Base-by-base conservation (phyloP, 2,888 invertebrate genomes). In the Bimastos eiseni region DNA sequence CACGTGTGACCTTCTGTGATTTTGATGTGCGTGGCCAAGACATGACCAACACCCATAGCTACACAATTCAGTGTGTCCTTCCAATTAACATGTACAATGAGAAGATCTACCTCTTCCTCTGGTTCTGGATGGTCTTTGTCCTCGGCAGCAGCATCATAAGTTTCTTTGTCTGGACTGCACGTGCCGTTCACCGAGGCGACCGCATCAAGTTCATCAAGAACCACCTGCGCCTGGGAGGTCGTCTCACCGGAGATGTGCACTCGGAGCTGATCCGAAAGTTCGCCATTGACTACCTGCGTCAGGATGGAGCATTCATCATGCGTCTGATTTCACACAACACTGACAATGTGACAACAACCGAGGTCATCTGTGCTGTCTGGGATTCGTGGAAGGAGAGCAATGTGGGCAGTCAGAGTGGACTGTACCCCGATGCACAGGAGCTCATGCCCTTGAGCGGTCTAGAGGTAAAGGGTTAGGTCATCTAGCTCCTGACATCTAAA, bases 81-180 rank as follows among this genome's bases (percentile, higher is more conserved):
- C 92, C 92, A 37, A 90, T 92, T 88, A 92, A 92, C 91, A 91
- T 92, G 90, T 92, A 91, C 90, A 94, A 94, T 92, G 94, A 94
- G 92, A 95, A 95, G 92, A 95, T 95, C 89, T 95, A 94, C 93
- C 94, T 94, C 90, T 95, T 95, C 92, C 93, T 95, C 90, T 95
- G 95, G 95, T 95, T 95, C 93, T 95, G 95, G 95, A 93, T 95
- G 49, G 94, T 94, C 13, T 93, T 94, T 90, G 94, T 94, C 34
- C 93, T 94, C 21, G 34, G 49, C 89, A 13, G 84, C 88, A 91
- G 91, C n/a, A 30, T 89, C 44, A 44, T 90, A 83, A 91, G 90
- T 55, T 38, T 92, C 36, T 13, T 90, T 44, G 89, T 91, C 30
- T 92, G 92, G 92, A n/a, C 90, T n/a, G 33, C 49, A 8, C 90